Evolutionary conservation across 2,797 vertebrate species (phyloP).

Genomic region (Hapalemur alaotrensis): DNA sequence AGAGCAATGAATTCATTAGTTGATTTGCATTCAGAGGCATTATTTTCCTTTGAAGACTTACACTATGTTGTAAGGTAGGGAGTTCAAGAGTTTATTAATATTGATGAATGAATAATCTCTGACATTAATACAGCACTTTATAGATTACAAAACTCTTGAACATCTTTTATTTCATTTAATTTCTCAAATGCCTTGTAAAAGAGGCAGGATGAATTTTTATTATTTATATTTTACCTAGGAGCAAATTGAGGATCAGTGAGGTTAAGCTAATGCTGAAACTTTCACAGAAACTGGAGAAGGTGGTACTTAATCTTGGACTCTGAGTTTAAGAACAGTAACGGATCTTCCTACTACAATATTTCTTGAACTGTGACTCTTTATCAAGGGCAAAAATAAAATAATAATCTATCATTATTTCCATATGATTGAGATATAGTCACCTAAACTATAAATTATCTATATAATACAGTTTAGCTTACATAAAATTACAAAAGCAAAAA

Average conservation of each 20-base stretch:
- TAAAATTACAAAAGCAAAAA: constrained; percentile 9
- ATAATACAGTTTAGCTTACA: neutral
- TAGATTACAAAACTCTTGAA: neutral
- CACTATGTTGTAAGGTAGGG: neutral
- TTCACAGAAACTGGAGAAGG: neutral
- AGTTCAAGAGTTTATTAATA: constrained; percentile 48
- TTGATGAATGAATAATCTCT: constrained; percentile 52
- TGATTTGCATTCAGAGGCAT: neutral
- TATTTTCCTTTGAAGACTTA: constrained; percentile 29
- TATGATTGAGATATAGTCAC: neutral
- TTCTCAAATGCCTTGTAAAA: constrained; percentile 32
- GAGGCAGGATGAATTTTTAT: constrained; percentile 40
- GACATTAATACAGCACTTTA: constrained; percentile 44
- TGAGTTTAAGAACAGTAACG: neutral
- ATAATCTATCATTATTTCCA: neutral
- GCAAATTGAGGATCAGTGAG: constrained; percentile 11
- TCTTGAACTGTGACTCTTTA: neutral
- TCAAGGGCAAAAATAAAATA: neutral
- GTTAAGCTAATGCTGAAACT: constrained; percentile 37
- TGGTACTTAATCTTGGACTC: neutral
- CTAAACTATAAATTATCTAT: neutral
- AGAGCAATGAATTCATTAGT: neutral
- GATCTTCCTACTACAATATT: neutral
- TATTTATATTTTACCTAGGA: constrained; percentile 13
- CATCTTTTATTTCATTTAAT: constrained; percentile 57